Evolutionary conservation across 2,888 invertebrate species (phyloP).

Genomic region (Lypha dubia): DNA sequence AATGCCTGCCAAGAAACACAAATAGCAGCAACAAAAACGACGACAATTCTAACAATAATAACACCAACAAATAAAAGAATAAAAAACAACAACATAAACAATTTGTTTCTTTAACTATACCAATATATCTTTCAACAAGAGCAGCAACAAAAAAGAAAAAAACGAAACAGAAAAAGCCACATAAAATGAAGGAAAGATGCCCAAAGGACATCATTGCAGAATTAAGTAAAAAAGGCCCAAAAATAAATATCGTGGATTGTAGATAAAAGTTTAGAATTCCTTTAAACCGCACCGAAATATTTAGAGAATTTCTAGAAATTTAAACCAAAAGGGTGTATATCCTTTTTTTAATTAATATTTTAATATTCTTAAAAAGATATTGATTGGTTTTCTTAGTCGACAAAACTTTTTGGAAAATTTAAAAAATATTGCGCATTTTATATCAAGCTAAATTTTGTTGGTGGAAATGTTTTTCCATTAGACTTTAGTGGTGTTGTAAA

Average conservation of each 20-base stretch:
- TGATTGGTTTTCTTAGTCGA: too few relatives aligned
- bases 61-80: conserved; percentile 59
- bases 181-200: conserved; percentile 28
- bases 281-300: too few relatives aligned
- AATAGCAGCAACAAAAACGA: conserved; percentile 48
- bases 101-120: conserved; percentile 71
- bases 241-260: not conserved
- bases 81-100: conserved; percentile 63
- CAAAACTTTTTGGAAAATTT: too few relatives aligned
- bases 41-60: conserved; percentile 62
- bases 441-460: too few relatives aligned
- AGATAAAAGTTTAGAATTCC: too few relatives aligned
- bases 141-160: not conserved
- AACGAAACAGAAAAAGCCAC: conserved; percentile 1
- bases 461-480: too few relatives aligned
- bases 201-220: conserved; percentile 13
- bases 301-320: too few relatives aligned
- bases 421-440: too few relatives aligned
- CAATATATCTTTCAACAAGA: conserved; percentile 66
- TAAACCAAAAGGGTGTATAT: too few relatives aligned
- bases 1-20: conserved; percentile 63
- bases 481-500: too few relatives aligned
- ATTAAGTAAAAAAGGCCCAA: not conserved
- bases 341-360: too few relatives aligned
- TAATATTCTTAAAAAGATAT: too few relatives aligned